These are phyloP conservation scores for Heteromyza rotundicornis DNA, from an alignment of 2,888 invertebrate species.

Conservation along the genomic window DNA sequence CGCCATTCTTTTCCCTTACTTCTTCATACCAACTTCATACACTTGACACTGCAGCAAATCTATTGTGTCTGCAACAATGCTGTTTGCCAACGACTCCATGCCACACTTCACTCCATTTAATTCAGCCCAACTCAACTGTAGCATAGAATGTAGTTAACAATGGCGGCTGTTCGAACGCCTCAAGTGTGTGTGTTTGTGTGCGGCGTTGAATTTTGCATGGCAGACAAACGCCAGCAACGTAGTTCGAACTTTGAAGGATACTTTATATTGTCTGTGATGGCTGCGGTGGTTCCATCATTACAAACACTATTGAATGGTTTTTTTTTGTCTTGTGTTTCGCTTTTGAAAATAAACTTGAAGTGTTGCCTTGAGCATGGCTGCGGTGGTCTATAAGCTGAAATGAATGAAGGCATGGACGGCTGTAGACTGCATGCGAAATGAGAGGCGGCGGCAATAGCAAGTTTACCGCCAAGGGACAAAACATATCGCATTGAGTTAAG, in stretches of 20 bases:
- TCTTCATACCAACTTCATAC: too few species aligned
- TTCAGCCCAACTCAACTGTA: background rate
- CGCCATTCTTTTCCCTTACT: too few species aligned
- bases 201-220: too few species aligned
- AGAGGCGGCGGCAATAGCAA: background rate
- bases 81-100: too few species aligned
- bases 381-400: too few species aligned
- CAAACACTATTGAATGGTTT: too few species aligned
- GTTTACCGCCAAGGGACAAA: background rate
- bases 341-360: constrained; percentile 1
- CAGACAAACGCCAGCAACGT: too few species aligned
- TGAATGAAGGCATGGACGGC: too few species aligned
- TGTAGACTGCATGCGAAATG: too few species aligned
- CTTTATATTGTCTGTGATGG: constrained; percentile 36
- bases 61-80: background rate
- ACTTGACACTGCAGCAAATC: background rate
- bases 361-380: background rate
- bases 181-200: too few species aligned
- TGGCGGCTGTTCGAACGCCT: constrained; percentile 45
- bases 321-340: too few species aligned
- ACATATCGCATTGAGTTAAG: background rate
- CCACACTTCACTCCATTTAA: background rate
- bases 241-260: too few species aligned
- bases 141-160: constrained; percentile 30
- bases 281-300: background rate